Evolutionary conservation across 1,140 invertebrate species (phyloP).

Genomic region (Philotrypesis tridentata): DNA sequence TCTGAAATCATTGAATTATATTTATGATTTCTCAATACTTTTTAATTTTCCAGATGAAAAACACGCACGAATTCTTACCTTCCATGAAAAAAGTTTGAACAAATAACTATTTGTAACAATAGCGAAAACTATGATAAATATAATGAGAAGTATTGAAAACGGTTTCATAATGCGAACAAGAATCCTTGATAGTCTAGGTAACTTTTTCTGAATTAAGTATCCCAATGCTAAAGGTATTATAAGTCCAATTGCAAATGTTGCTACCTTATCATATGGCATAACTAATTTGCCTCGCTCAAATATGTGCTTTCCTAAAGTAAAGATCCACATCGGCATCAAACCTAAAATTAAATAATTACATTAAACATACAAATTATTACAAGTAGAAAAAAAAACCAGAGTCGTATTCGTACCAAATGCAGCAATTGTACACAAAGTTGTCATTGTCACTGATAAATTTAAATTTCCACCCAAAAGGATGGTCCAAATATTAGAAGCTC

Average conservation of each 20-base stretch:
- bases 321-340: slow-evolving; percentile 97
- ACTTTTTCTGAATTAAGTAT: slow-evolving; percentile 81
- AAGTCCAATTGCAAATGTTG: slow-evolving; percentile 83
- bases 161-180: slow-evolving; percentile 89
- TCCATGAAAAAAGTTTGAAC: slow-evolving; percentile 91
- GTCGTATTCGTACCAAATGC: slow-evolving; percentile 80
- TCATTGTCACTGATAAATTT: slow-evolving; percentile 94
- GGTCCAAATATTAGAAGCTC: slow-evolving; percentile 97
- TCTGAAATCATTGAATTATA: slow-evolving; percentile 76
- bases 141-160: slow-evolving; percentile 86
- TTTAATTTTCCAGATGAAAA: slow-evolving; percentile 11
- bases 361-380: not conserved
- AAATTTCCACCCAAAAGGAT: slow-evolving; percentile 91
- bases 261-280: slow-evolving; percentile 89
- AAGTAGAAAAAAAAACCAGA: not conserved
- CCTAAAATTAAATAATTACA: slow-evolving; percentile 74
- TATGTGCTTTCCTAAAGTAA: slow-evolving; percentile 90
- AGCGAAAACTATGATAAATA: slow-evolving; percentile 95
- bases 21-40: slow-evolving; percentile 8
- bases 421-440: slow-evolving; percentile 89
- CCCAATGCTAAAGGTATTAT: slow-evolving; percentile 90
- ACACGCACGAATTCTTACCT: slow-evolving; percentile 75
- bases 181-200: slow-evolving; percentile 79
- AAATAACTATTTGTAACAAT: slow-evolving; percentile 93
- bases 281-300: slow-evolving; percentile 81